Conservation (phyloP, 2,797 vertebrate species). For the Rhinophrynus dorsalis region DNA sequence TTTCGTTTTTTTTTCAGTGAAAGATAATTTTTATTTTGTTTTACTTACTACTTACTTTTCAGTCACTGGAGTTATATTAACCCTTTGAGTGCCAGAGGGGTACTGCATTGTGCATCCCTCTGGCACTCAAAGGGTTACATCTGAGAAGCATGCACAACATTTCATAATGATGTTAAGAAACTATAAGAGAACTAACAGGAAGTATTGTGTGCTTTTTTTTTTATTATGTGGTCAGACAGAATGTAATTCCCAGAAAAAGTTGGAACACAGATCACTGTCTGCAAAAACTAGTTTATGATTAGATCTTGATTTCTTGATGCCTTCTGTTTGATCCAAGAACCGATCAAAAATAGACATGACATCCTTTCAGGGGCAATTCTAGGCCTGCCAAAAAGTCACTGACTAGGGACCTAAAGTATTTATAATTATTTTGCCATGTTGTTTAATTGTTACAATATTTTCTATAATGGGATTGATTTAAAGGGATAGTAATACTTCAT, state of each 20-base stretch:
- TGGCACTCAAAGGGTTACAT: too few species aligned
- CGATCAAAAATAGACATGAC: background rate
- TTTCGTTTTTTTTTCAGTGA: too few species aligned
- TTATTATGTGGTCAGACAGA: slow-evolving; percentile 5
- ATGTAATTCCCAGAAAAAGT: slow-evolving; percentile 19
- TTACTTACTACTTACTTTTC: too few species aligned
- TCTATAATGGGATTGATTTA: too few species aligned
- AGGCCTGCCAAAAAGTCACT: background rate
- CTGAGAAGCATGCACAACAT: background rate
- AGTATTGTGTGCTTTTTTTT: slow-evolving; percentile 15
- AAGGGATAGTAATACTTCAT: too few species aligned
- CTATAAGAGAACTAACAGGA: slow-evolving; percentile 20
- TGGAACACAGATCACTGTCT: slow-evolving; percentile 1
- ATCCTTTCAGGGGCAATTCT: background rate
- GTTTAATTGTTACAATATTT: too few species aligned
- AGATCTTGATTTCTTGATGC: background rate
- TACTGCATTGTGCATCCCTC: too few species aligned
- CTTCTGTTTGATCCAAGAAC: background rate
- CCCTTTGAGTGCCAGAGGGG: too few species aligned
- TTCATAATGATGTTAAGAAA: slow-evolving; percentile 21
- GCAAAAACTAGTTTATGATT: background rate
- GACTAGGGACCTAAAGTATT: too few species aligned
- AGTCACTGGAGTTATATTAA: too few species aligned
- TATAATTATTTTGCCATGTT: too few species aligned
- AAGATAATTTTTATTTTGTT: too few species aligned